These are phyloP conservation scores for Montifringilla adamsi DNA, from an alignment of 2,113 vertebrate species.

Conservation along the genomic window DNA sequence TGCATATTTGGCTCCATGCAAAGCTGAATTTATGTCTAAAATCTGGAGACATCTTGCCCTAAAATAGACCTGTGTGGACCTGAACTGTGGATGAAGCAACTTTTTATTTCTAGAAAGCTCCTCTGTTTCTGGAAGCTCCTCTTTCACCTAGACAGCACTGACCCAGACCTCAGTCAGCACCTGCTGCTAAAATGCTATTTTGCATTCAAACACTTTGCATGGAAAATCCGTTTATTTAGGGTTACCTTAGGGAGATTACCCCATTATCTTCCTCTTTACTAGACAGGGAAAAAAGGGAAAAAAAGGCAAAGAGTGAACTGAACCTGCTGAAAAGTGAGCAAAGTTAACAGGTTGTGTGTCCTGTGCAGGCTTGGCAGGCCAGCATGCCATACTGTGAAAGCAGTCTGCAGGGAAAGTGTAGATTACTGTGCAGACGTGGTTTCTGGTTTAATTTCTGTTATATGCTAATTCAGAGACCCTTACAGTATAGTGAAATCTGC, in stretches of 20 bases:
- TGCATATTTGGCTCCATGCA: accelerated
- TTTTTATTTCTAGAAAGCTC: not conserved
- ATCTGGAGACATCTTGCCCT: accelerated
- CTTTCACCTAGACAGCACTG: not conserved
- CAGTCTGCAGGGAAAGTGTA: not conserved
- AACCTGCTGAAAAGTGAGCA: not conserved
- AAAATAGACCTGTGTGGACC: accelerated
- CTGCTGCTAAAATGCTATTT: not conserved
- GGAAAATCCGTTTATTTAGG: not conserved
- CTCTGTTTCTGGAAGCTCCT: not conserved
- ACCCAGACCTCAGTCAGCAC: not conserved
- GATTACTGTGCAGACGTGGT: not conserved
- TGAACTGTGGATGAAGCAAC: not conserved
- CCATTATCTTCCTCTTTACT: not conserved
- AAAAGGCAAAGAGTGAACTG: not conserved
- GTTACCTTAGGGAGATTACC: not conserved
- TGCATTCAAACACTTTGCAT: not conserved
- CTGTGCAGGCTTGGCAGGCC: not conserved
- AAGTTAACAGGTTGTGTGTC: not conserved
- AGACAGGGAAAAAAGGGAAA: not conserved
- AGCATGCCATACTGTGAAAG: not conserved
- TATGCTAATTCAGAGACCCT: not conserved
- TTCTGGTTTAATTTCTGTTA: not conserved
- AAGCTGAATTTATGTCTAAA: not conserved
- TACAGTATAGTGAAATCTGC: not conserved